Evolutionary conservation across 2,888 invertebrate species (phyloP), one percentile per base, ranked within the genome.

Genomic region (Caprella mutica): DNA sequence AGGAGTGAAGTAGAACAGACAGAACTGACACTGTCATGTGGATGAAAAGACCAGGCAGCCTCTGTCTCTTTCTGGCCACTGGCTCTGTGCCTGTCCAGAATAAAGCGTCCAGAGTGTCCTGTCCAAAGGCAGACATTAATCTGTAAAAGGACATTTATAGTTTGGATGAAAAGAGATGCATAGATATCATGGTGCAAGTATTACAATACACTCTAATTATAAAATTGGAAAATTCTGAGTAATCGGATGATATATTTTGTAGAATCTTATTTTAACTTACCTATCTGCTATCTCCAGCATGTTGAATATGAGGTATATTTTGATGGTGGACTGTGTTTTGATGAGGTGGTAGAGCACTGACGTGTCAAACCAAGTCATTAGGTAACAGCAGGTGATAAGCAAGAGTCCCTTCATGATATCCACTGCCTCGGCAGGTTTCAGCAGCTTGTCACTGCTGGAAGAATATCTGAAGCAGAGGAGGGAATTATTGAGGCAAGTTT

Each of bases 31-130:
- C 85, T n/a, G 88, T 69, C 54, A 94, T 77, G 77, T 97, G 97
- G 48, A 48, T 30, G 5, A 91, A 85, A 61, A 93, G 76, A 3
- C 92, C 81, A 27, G 91, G 92, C 66, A 91, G 78, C 74, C 91
- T 87, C 69, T 86, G 83, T 38, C 85, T 75, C 70, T 85, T 84
- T 59, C 85, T 80, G 54, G 85, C 85, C 68, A 86, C 79, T 1
- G 92, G 90, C 72, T 98, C 97, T 5, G 96, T 94, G 0, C 97
- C 97, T 4, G 97, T 97, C 94, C 97, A 97, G 71, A 96, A 90
- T 43, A 98, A 75, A 2, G 97, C 91, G 78, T 99, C 98, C 65
- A 99, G 85, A 8, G 92, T 91, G 71, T 99, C 98, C 76, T 98
- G 94, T 1, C 97, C 96, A 75, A 94, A 92, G 30, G 92, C 91